Conservation (phyloP, 2,797 vertebrate genomes). For the Cuniculus paca region DNA sequence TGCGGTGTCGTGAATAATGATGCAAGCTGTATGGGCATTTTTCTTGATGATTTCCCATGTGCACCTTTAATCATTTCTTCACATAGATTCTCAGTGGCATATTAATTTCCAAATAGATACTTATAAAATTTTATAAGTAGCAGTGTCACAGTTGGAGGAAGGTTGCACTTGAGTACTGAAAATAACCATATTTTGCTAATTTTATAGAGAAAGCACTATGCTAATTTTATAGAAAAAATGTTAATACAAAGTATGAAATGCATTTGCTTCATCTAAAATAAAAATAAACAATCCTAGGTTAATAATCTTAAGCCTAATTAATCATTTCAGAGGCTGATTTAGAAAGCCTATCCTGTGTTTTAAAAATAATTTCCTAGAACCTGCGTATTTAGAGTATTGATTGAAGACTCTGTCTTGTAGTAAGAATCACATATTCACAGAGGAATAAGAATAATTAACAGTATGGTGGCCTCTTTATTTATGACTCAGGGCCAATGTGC, state of each 20-base stretch:
- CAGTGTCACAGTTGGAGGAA: not conserved
- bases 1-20: not conserved
- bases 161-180: not conserved
- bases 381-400: not conserved
- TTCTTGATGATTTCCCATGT: not conserved
- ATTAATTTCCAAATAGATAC: not conserved
- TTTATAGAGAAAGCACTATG: not conserved
- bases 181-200: not conserved
- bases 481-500: accelerated
- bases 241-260: not conserved
- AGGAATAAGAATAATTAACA: not conserved
- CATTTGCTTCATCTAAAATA: not conserved
- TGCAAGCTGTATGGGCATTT: not conserved
- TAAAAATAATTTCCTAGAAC: not conserved
- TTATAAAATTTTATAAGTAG: not conserved
- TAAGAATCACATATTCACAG: not conserved
- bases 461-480: not conserved
- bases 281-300: not conserved
- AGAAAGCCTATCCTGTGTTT: accelerated
- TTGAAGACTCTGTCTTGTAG: not conserved
- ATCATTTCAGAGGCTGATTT: not conserved
- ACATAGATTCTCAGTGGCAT: not conserved
- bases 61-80: not conserved
- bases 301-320: not conserved
- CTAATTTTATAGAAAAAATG: not conserved